phyloP scores from a whole-genome alignment of 2,888 invertebrate genomes.

The Tetramorium bicarinatum region DNA sequence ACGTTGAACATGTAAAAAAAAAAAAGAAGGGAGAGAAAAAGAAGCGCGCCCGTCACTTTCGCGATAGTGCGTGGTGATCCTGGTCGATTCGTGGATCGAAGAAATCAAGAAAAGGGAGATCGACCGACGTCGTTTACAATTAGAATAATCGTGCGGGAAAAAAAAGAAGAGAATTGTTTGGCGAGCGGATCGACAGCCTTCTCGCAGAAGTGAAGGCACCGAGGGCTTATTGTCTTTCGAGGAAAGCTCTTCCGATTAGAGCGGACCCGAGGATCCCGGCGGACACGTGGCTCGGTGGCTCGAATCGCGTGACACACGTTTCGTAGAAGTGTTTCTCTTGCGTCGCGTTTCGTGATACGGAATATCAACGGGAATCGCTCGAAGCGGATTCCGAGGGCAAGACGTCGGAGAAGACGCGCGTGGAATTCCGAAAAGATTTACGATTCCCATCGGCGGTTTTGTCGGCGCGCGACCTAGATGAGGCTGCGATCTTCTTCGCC shows the following conservation, averaged over 20 bases:
- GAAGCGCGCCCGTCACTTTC: slow-evolving; percentile 32
- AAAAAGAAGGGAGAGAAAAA: slow-evolving; percentile 11
- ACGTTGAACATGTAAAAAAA: slow-evolving; percentile 60
- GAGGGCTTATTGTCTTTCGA: not conserved
- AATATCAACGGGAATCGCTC: not conserved
- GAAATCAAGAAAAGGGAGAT: not conserved
- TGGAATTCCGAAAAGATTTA: slow-evolving; percentile 15
- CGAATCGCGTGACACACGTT: not conserved
- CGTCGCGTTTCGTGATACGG: not conserved
- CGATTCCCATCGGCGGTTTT: not conserved
- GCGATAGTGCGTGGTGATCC: not conserved
- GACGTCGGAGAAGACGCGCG: not conserved
- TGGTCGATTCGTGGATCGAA: not conserved
- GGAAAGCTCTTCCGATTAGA: not conserved
- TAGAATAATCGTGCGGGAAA: not conserved
- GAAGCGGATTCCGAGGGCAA: not conserved
- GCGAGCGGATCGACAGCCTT: not conserved
- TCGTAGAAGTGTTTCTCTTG: slow-evolving; percentile 3
- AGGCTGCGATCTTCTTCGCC: slow-evolving; percentile 5
- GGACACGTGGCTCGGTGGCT: not conserved
- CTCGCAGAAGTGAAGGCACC: not conserved
- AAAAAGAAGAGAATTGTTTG: not conserved
- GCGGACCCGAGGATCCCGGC: not conserved
- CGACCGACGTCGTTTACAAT: not conserved
- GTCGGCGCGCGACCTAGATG: slow-evolving; percentile 5